These are phyloP conservation scores for Ferrisia virgata DNA, from an alignment of 2,888 invertebrate genomes.

Conservation along the genomic window DNA sequence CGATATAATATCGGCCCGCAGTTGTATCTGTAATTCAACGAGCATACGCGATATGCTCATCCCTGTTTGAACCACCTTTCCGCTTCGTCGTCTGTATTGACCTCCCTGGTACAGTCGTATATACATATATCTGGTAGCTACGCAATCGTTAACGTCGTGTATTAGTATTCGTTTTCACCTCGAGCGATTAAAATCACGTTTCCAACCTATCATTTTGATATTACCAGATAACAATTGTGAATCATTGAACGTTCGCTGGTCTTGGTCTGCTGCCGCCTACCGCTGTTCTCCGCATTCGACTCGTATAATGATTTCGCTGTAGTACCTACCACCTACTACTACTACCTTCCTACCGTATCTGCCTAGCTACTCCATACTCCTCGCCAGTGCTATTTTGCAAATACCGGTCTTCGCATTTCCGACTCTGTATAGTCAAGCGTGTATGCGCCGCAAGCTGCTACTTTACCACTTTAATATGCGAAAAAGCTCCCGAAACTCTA, in stretches of 20 bases:
- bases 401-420: not conserved
- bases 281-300: not conserved
- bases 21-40: slow-evolving; percentile 5
- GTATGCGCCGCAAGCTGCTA: not conserved
- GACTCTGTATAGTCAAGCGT: no score
- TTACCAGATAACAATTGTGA: slow-evolving; percentile 13
- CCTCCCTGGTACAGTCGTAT: not conserved
- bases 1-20: not conserved
- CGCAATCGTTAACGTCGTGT: not conserved
- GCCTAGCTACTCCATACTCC: no score
- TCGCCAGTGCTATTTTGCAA: not conserved
- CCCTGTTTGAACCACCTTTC: not conserved
- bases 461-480: not conserved
- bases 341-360: no score
- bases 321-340: no score
- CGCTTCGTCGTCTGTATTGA: not conserved
- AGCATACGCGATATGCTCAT: slow-evolving; percentile 5
- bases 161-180: slow-evolving; percentile 14
- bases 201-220: slow-evolving; percentile 12
- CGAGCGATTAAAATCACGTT: slow-evolving; percentile 9
- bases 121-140: no score
- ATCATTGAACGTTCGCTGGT: not conserved
- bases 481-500: not conserved
- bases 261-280: no score
- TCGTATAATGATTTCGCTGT: not conserved